phyloP scores from a whole-genome alignment of 2,797 vertebrate species.

The Adelosebastes latens region DNA sequence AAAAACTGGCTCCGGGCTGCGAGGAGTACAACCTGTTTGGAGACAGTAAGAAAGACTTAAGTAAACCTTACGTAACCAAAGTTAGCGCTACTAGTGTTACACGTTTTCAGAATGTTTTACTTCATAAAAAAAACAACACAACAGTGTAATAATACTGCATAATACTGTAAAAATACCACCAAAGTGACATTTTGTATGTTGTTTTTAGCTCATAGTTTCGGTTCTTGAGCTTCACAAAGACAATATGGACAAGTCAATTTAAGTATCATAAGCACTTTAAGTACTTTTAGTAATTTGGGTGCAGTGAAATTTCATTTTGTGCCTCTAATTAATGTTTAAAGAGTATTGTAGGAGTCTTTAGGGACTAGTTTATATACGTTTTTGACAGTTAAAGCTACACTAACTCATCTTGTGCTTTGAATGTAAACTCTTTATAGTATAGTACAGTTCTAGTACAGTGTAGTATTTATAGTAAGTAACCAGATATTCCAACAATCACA shows the following conservation, averaged over 20 bases:
- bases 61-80: no score
- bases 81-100: no score
- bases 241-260: neutral
- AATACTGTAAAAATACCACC: neutral
- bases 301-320: neutral
- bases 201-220: neutral
- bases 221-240: neutral
- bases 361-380: neutral
- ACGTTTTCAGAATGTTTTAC: neutral
- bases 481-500: neutral
- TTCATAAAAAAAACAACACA: neutral
- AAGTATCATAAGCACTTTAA: neutral
- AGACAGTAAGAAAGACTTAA: slow-evolving; percentile 81
- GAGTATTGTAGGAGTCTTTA: neutral
- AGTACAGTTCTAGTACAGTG: no score
- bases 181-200: neutral
- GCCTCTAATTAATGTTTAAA: neutral
- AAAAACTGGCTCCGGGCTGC: slow-evolving; percentile 92
- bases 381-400: neutral
- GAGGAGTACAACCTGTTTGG: slow-evolving; percentile 91
- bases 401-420: neutral
- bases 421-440: neutral
- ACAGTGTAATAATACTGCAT: neutral
- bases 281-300: neutral
- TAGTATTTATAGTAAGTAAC: no score